A percentile compares a stretch with the other conserved stretches of the same genome.
Conservation (phyloP, 1,140 invertebrate species). For the Lordiphosa stackelbergi region DNA sequence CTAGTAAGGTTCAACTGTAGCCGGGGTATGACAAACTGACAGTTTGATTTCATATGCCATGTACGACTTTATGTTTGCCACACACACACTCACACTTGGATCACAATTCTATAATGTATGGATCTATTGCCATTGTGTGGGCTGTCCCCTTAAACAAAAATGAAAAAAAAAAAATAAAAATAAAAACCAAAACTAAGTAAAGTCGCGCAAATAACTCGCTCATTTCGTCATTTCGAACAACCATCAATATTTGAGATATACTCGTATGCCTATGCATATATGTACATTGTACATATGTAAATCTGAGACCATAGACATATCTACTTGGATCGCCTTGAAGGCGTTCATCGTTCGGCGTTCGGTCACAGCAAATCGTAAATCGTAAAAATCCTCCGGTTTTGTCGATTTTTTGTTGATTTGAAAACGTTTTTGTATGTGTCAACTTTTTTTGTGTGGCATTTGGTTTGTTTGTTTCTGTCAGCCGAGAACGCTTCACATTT, state of each 20-base stretch:
- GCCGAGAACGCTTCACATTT: constrained; percentile 50
- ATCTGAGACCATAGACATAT: constrained; percentile 26
- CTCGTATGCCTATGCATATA: constrained; percentile 10
- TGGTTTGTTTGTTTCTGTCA: constrained; percentile 26
- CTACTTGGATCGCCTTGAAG: constrained; percentile 35
- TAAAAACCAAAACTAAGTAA: constrained; percentile 43
- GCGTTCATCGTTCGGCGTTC: constrained; percentile 5
- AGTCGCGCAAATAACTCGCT: constrained; percentile 69
- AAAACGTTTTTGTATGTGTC: constrained; percentile 32
- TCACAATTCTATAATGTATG: constrained; percentile 33
- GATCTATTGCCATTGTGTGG: constrained; percentile 18
- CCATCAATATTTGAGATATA: constrained; percentile 50
- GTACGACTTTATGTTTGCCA: constrained; percentile 14
- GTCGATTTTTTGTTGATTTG: constrained; percentile 25
- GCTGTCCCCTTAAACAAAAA: too few species aligned
- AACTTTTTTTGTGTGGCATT: constrained; percentile 26
- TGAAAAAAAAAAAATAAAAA: constrained; percentile 43
- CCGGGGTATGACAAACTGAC: constrained; percentile 17
- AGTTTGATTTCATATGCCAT: constrained; percentile 13
- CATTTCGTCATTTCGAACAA: constrained; percentile 65
- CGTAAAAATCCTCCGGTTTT: constrained; percentile 57
- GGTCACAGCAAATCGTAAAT: constrained; percentile 16
- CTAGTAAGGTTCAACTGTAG: constrained; percentile 30
- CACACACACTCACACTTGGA: constrained; percentile 8
- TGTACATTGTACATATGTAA: constrained; percentile 12